Conservation (phyloP, 1,140 invertebrate species). For the Ylistrum balloti region DNA sequence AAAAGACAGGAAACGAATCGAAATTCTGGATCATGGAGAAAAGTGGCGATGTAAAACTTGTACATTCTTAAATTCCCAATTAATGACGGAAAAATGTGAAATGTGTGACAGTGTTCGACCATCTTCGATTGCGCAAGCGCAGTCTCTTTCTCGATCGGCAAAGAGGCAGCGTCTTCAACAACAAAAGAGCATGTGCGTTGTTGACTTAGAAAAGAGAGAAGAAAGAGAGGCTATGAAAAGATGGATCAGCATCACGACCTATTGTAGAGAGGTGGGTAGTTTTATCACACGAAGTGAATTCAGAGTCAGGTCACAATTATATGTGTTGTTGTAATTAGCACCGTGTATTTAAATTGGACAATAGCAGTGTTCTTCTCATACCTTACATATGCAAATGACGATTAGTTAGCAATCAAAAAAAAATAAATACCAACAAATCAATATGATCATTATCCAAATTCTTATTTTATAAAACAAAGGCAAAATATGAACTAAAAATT, state of each 20-base stretch:
- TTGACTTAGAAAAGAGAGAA: background rate
- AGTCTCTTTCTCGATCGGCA: background rate
- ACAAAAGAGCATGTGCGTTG: background rate
- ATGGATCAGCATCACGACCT: background rate
- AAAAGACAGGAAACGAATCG: background rate
- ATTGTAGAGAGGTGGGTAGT: background rate
- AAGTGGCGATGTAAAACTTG: background rate
- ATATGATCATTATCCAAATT: too few relatives aligned
- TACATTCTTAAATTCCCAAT: background rate
- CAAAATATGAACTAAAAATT: too few relatives aligned
- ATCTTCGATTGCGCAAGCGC: background rate
- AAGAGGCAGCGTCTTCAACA: slow-evolving; percentile 2
- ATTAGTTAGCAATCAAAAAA: too few relatives aligned
- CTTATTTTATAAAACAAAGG: too few relatives aligned
- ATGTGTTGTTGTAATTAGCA: too few relatives aligned
- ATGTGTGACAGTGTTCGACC: background rate
- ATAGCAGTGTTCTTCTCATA: too few relatives aligned
- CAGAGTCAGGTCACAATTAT: too few relatives aligned
- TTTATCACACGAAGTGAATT: too few relatives aligned
- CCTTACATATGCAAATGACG: too few relatives aligned
- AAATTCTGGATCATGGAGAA: background rate
- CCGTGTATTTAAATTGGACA: too few relatives aligned
- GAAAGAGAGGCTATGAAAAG: background rate
- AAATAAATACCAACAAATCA: too few relatives aligned
- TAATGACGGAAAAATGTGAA: background rate